A percentile compares a stretch with the other conserved stretches of the same genome.
Conservation (phyloP, 2,113 vertebrate genomes). For the Myocastor coypus region DNA sequence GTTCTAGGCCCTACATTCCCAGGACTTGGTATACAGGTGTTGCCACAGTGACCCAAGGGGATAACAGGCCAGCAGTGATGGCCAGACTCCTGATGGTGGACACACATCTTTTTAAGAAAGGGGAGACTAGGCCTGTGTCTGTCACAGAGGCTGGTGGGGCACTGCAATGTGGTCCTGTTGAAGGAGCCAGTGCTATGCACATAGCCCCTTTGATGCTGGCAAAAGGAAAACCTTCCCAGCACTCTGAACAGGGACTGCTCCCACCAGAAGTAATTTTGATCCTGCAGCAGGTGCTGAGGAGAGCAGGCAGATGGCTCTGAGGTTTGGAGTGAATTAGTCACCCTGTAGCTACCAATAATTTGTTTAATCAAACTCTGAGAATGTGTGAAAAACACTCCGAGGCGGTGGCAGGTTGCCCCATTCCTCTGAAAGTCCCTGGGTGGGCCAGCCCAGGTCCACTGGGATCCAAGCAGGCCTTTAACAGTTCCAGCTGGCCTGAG, state of each 20-base stretch:
- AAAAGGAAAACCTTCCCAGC: background rate
- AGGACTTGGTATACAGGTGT: background rate
- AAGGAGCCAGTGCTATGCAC: background rate
- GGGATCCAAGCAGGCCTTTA: background rate
- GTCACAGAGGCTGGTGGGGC: too few relatives aligned
- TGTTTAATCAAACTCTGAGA: slow-evolving; percentile 68
- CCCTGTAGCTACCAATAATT: slow-evolving; percentile 62
- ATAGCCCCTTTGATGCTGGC: too few relatives aligned
- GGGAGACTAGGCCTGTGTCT: background rate
- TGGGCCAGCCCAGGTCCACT: background rate
- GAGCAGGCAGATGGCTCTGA: background rate
- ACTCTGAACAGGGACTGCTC: background rate
- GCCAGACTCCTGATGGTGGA: background rate
- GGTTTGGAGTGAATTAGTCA: slow-evolving; percentile 68
- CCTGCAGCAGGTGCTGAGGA: background rate
- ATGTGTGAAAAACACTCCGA: slow-evolving; percentile 56
- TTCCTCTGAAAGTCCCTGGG: background rate
- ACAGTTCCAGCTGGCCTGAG: background rate
- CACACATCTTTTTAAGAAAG: background rate
- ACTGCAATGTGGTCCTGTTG: background rate
- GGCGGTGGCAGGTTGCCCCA: background rate
- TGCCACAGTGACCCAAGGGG: background rate
- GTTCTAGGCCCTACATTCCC: background rate
- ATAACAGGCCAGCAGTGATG: background rate
- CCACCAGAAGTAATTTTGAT: background rate